A percentile compares a stretch with the other conserved stretches of the same genome.
Conservation (phyloP, 2,888 invertebrate species). For the Drosophila cognata region DNA sequence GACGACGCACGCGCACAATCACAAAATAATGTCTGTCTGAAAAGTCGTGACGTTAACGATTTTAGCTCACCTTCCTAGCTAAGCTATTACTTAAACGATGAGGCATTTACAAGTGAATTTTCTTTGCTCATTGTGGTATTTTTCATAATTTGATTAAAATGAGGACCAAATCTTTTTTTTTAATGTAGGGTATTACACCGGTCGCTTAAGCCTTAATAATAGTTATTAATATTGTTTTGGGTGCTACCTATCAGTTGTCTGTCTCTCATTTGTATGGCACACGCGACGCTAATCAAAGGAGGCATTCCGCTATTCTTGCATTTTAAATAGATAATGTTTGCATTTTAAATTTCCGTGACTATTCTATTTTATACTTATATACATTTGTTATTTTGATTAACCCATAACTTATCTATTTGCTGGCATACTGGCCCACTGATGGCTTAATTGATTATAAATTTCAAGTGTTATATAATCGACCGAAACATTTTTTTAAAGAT, state of each 20-base stretch:
- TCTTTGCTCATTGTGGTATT: no score
- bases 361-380: background rate
- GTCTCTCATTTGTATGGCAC: slow-evolving; percentile 26
- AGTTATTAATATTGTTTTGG: slow-evolving; percentile 7
- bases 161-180: background rate
- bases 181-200: slow-evolving; percentile 1
- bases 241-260: slow-evolving; percentile 14
- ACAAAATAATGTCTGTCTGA: background rate
- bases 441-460: background rate
- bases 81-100: background rate
- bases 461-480: slow-evolving; percentile 4
- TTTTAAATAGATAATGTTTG: slow-evolving; percentile 28
- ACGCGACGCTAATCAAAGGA: slow-evolving; percentile 26
- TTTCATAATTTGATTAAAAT: background rate
- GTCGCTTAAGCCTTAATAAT: background rate
- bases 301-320: slow-evolving; percentile 24
- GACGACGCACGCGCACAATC: slow-evolving; percentile 23
- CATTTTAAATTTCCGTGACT: slow-evolving; percentile 10
- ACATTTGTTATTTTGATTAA: slow-evolving; percentile 14
- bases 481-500: slow-evolving; percentile 8
- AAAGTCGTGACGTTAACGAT: background rate
- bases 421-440: slow-evolving; percentile 5
- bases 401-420: slow-evolving; percentile 21
- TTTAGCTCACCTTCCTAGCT: slow-evolving; percentile 7
- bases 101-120: background rate